Base-by-base conservation (phyloP, 2,113 vertebrate genomes). In the Xyliphius kryptos region DNA sequence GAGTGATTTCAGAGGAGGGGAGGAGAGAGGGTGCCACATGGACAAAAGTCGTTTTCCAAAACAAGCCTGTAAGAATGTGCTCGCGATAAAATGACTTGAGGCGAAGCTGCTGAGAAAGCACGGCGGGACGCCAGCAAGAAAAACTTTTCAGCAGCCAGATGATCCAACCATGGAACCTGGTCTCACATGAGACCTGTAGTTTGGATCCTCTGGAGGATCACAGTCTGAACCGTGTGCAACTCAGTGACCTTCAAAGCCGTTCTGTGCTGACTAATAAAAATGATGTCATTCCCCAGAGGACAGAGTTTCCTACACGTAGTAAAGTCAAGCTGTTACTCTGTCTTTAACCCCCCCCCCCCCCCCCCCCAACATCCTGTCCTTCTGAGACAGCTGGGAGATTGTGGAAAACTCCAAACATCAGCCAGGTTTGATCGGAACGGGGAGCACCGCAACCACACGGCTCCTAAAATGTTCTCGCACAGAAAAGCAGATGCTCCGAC, bases 321-420 rank as follows among this genome's bases (percentile, higher is more conserved):
- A n/a, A 55, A 64, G 62, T 50, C 53, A 56, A 12, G 26, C 54
- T 49, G 46, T 26, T 19, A 26, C 16, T 43, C 53, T 20, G 36
- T 6, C 8, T 37, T 44, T 51, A 20, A 37, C 16, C 36, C 13
- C 12, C 14, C 15, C n/a, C 36, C 37, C 16, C 36, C 13, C 12
- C 14, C 15, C n/a, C 13, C 54, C 46, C 3, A 21, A 73, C 54
- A 56, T 56, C 70, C 55, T 47, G 46, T 56, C 52, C 58, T 16
- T 7, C 17, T 19, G 10, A 61, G 46, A 51, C 36, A 20, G 10
- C 13, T 58, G 52, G 54, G 55, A 53, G 46, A 51, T 17, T 22
- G 6, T 38, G 14, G 12, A 36, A 36, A 54, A 63, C 8, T 5
- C 50, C 26, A n/a, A 62, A 5, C 50, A 47, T 20, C 56, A 4